These are phyloP conservation scores for Pollenia amentaria DNA, from an alignment of 2,888 invertebrate genomes.

Conservation along the genomic window DNA sequence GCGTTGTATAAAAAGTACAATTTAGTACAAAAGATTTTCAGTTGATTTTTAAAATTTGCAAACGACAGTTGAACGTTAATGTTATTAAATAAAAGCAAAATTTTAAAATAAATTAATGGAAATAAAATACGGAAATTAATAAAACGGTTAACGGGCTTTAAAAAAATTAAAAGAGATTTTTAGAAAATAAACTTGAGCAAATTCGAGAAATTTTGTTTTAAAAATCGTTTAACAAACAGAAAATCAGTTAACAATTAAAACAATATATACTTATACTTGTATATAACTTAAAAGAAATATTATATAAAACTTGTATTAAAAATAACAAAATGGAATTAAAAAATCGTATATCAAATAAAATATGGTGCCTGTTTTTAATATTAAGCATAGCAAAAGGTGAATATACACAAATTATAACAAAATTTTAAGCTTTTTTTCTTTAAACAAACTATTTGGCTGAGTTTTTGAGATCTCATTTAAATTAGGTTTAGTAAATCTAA, in stretches of 20 bases:
- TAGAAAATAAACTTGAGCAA: background rate
- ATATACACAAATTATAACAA: constrained; percentile 14
- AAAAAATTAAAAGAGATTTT: background rate
- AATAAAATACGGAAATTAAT: constrained; percentile 29
- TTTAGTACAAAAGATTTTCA: constrained; percentile 82
- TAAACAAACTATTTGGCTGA: too few relatives aligned
- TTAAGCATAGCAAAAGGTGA: constrained; percentile 67
- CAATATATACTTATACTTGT: background rate
- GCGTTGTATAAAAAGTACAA: constrained; percentile 80
- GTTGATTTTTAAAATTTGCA: constrained; percentile 81
- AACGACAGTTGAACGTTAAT: constrained; percentile 77
- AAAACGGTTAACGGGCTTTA: constrained; percentile 27
- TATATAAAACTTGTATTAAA: background rate
- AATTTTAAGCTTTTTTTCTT: background rate
- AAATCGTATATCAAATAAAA: constrained; percentile 40
- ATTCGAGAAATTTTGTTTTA: background rate
- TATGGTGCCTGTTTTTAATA: constrained; percentile 50
- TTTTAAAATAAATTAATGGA: constrained; percentile 4
- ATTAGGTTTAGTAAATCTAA: too few relatives aligned
- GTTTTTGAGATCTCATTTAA: too few relatives aligned
- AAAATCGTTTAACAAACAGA: constrained; percentile 7
- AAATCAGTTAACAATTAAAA: background rate
- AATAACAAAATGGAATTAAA: constrained; percentile 56
- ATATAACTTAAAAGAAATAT: background rate
- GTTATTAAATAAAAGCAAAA: constrained; percentile 12